Evolutionary conservation across 2,888 invertebrate species (phyloP).

Genomic region (Epistrophe eligans): DNA sequence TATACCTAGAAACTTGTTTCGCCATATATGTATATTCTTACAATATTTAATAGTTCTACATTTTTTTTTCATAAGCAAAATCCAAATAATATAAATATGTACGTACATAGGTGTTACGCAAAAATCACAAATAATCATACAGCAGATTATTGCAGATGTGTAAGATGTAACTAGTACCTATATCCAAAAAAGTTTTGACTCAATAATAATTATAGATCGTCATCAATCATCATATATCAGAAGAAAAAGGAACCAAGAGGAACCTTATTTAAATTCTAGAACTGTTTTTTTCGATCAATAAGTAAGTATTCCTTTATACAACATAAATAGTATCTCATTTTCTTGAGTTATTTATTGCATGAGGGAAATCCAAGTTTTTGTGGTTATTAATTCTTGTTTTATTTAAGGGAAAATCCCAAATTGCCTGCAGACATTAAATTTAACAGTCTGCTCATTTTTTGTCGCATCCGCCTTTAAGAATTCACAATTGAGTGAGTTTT

Average conservation of each 20-base stretch:
- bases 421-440: slow-evolving; percentile 44
- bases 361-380: neutral
- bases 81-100: neutral
- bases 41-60: slow-evolving; percentile 36
- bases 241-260: neutral
- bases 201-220: neutral
- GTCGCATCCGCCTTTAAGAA: slow-evolving; percentile 52
- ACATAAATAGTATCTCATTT: neutral
- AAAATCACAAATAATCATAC: neutral
- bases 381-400: neutral
- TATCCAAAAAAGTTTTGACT: neutral
- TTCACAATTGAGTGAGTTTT: slow-evolving; percentile 39
- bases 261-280: slow-evolving; percentile 52
- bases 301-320: slow-evolving; percentile 1
- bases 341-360: slow-evolving; percentile 59
- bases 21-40: slow-evolving; percentile 7
- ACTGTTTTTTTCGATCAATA: slow-evolving; percentile 12
- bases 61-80: slow-evolving; percentile 35
- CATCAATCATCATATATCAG: neutral
- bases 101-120: slow-evolving; percentile 1
- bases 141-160: too few species aligned
- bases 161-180: neutral
- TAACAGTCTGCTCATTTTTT: neutral
- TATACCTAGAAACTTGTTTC: neutral
- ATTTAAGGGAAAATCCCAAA: slow-evolving; percentile 51